Percentiles rank a stretch among this genome's conserved stretches.
Evolutionary conservation across 2,113 vertebrate genomes (phyloP).

Genomic region (Sceloporus undulatus): DNA sequence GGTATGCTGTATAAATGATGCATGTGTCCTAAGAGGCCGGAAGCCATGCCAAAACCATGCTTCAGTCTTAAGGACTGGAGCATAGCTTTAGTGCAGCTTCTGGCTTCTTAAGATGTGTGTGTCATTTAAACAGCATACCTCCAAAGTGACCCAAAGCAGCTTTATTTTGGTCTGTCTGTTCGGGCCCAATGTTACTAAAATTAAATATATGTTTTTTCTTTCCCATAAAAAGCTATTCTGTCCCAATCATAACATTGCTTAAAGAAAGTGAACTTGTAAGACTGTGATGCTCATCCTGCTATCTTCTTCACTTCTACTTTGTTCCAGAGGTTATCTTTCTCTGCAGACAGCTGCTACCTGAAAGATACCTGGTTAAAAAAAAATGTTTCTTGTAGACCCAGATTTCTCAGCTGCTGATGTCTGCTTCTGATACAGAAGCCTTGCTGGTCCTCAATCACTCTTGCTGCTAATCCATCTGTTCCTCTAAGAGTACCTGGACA

Average conservation of each 20-base stretch:
- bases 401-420: constrained; percentile 20
- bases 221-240: constrained; percentile 38
- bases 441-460: constrained; percentile 30
- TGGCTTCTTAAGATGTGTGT: too few relatives aligned
- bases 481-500: neutral
- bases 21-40: too few relatives aligned
- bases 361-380: constrained; percentile 31
- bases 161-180: too few relatives aligned
- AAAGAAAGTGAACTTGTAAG: constrained; percentile 48
- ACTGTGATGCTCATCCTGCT: constrained; percentile 35
- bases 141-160: too few relatives aligned
- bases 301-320: constrained; percentile 60
- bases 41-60: too few relatives aligned
- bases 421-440: constrained; percentile 18
- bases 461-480: neutral
- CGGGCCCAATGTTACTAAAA: constrained; percentile 14
- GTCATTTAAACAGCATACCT: too few relatives aligned
- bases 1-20: too few relatives aligned
- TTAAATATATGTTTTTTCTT: constrained; percentile 1
- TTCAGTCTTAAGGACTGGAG: too few relatives aligned
- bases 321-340: constrained; percentile 37
- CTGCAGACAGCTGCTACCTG: constrained; percentile 5
- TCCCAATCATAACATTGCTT: constrained; percentile 49
- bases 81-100: too few relatives aligned
- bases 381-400: constrained; percentile 9